Base-by-base conservation (phyloP, 2,888 invertebrate species). In the Luperina testacea region DNA sequence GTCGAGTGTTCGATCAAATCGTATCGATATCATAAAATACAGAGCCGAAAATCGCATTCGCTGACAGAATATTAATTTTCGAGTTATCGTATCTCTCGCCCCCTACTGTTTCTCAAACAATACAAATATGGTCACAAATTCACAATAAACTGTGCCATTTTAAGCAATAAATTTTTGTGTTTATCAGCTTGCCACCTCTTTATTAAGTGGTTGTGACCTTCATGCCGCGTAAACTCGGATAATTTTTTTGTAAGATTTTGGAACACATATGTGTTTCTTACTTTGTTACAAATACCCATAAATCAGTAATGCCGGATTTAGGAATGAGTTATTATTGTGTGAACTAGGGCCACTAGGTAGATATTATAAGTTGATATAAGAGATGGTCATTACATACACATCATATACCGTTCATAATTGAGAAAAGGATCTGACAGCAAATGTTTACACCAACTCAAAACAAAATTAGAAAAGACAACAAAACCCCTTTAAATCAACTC, bases 11-110 rank as follows among this genome's bases (percentile, higher is more conserved):
- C 74, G 87, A 89, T 89, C 91, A 89, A 94, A 95, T 95, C 91
- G 90, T 88, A 86, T 90, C 90, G 93, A 95, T 95, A 95, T 94
- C 93, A 93, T 95, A 95, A 95, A 95, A 91, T 92, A 93, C 90
- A 91, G 89, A 89, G 90, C 89, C 95, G 90, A 95, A 95, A 95
- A 91, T 93, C 93, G 93, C 89, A 93, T 94, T 91, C 93, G 94
- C 92, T 92, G 95, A 95, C 95, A 95, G 95, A 95, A 95, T 96
- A 96, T 96, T 96, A 96, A 96, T 96, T 95, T 94, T 91, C 94
- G 24, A 92, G 91, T 93, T 94, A 94, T 94, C 90, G 90, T 82
- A 88, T 88, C 85, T 88, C 81, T 82, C 90, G 90, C 93, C 94
- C 94, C 94, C 95, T 91, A 90, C 94, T 82, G 92, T 85, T 88